phyloP scores from a whole-genome alignment of 2,888 invertebrate species.

The Temnothorax ravouxi region DNA sequence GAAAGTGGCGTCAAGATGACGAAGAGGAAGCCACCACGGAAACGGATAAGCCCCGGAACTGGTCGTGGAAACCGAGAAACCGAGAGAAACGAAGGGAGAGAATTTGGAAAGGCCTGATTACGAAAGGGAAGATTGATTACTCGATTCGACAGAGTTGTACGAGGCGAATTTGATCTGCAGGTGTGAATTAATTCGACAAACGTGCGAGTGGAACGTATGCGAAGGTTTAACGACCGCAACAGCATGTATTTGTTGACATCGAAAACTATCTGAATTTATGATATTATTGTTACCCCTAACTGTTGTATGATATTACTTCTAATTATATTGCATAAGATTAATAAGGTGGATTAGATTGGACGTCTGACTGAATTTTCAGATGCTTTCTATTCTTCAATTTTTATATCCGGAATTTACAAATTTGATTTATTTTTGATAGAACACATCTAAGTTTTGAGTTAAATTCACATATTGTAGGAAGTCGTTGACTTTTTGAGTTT shows the following conservation, averaged over 20 bases:
- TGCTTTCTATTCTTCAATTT: background rate
- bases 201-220: background rate
- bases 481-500: background rate
- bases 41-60: conserved; percentile 46
- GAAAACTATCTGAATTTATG: background rate
- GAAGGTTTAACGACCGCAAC: background rate
- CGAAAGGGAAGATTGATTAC: conserved; percentile 83
- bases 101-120: conserved; percentile 8
- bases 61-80: conserved; percentile 57
- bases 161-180: conserved; percentile 77
- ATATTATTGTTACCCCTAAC: background rate
- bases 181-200: conserved; percentile 67
- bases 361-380: background rate
- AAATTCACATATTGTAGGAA: background rate
- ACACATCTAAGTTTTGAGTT: background rate
- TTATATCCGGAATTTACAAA: background rate
- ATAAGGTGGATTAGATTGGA: background rate
- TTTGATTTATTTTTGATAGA: background rate
- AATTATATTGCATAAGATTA: background rate
- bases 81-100: conserved; percentile 75
- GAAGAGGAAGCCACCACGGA: conserved; percentile 62
- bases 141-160: conserved; percentile 81
- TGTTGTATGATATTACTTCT: background rate
- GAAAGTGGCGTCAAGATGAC: conserved; percentile 67
- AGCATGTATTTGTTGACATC: background rate